These are phyloP conservation scores for Acrobasis suavella DNA, from an alignment of 2,888 invertebrate species.

Conservation along the genomic window DNA sequence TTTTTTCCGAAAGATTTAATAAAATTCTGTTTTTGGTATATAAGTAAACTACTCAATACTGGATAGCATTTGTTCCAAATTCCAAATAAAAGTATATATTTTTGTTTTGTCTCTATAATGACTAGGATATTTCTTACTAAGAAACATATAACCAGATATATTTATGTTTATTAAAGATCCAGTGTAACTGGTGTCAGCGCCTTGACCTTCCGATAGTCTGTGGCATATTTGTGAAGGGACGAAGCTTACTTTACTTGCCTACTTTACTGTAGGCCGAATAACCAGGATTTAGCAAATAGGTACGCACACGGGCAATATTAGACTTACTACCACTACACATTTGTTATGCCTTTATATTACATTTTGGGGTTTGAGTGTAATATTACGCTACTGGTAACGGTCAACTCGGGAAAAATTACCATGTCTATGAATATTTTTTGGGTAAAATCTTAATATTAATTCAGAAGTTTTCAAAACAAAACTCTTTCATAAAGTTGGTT, in stretches of 20 bases:
- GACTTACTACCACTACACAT: not conserved
- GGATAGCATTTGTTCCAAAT: no score
- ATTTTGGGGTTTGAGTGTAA: not conserved
- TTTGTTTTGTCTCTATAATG: no score
- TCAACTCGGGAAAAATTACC: not conserved
- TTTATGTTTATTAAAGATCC: not conserved
- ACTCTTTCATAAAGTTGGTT: no score
- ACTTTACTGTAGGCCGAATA: not conserved
- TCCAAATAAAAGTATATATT: no score
- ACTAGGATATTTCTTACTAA: no score
- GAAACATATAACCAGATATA: not conserved
- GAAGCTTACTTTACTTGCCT: not conserved
- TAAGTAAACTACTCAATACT: no score
- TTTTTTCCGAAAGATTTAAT: no score
- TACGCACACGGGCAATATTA: not conserved
- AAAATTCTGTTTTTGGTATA: no score
- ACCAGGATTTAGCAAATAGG: not conserved
- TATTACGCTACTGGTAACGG: not conserved
- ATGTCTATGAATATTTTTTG: no score
- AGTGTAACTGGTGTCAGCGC: not conserved
- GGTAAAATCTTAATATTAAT: no score
- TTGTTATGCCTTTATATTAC: not conserved
- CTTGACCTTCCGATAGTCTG: not conserved
- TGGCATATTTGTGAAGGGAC: not conserved
- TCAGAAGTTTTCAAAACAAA: no score